phyloP scores from a whole-genome alignment of 2,797 vertebrate genomes.

The Trachops cirrhosus region DNA sequence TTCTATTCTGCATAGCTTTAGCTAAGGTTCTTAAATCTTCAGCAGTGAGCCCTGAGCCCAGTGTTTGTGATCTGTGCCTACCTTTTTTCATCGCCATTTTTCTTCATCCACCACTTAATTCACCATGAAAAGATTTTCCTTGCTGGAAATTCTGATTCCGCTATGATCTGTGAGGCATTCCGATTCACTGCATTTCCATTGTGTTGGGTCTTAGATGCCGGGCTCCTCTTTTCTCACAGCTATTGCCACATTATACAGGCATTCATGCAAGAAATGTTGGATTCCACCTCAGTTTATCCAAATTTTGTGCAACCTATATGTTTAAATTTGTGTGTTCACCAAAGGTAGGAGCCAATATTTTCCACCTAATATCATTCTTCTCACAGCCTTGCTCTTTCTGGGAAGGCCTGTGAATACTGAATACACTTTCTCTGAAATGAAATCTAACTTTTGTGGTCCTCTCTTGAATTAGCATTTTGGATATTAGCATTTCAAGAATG shows the following conservation, averaged over 20 bases:
- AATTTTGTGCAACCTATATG: slow-evolving; percentile 85
- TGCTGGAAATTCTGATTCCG: slow-evolving; percentile 99
- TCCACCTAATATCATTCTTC: slow-evolving; percentile 81
- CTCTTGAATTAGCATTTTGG: slow-evolving; percentile 81
- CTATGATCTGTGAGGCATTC: slow-evolving; percentile 99
- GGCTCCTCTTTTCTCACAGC: slow-evolving; percentile 90
- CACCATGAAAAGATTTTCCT: slow-evolving; percentile 99
- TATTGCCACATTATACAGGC: slow-evolving; percentile 93
- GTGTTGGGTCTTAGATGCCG: slow-evolving; percentile 94
- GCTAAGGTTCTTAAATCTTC: slow-evolving; percentile 98
- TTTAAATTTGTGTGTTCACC: slow-evolving; percentile 83
- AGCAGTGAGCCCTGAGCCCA: slow-evolving; percentile 88
- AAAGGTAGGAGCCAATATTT: slow-evolving; percentile 81
- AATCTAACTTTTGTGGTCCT: slow-evolving; percentile 79
- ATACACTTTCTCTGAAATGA: slow-evolving; percentile 73
- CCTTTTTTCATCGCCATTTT: slow-evolving; percentile 95
- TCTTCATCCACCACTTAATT: slow-evolving; percentile 97
- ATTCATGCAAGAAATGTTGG: slow-evolving; percentile 96
- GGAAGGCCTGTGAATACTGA: slow-evolving; percentile 78
- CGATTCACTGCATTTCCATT: slow-evolving; percentile 98
- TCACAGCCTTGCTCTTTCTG: slow-evolving; percentile 76
- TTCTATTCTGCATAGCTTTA: slow-evolving; percentile 96
- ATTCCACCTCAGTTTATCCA: slow-evolving; percentile 91
- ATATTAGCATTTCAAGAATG: slow-evolving; percentile 80
- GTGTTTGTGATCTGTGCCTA: slow-evolving; percentile 93